Conservation (phyloP, 2,113 vertebrate species). For the Neolamprologus brichardi region DNA sequence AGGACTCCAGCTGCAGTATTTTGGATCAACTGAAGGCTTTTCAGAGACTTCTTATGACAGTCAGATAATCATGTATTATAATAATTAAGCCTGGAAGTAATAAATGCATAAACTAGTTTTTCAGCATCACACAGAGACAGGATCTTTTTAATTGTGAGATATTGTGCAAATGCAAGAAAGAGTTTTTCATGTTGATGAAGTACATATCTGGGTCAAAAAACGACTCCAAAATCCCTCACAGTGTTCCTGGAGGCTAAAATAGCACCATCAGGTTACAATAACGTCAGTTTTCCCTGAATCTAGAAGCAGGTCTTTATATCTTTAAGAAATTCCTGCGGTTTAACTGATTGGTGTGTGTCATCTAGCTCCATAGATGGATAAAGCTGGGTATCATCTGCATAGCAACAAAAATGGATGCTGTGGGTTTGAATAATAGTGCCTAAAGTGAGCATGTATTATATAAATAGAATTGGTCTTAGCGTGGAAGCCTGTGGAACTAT, state of each 20-base stretch:
- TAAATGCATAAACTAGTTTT: not conserved
- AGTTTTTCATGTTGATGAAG: not conserved
- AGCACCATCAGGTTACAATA: not conserved
- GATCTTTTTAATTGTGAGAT: not conserved
- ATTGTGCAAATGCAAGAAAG: not conserved
- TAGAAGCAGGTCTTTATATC: not conserved
- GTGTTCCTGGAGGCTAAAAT: not conserved
- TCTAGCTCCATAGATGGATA: not conserved
- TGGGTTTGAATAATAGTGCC: not conserved
- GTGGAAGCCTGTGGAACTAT: not conserved
- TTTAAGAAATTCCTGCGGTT: not conserved
- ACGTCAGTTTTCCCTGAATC: not conserved
- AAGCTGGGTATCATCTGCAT: not conserved
- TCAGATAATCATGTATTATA: not conserved
- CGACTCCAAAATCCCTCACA: not conserved
- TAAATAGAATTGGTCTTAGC: not conserved
- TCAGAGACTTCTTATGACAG: not conserved
- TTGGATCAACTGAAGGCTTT: not conserved
- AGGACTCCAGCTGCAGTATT: not conserved
- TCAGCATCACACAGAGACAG: not conserved
- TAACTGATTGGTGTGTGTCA: not conserved
- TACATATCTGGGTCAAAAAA: not conserved
- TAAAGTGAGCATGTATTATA: not conserved
- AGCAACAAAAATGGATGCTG: not conserved
- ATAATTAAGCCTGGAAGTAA: not conserved